Percentiles rank a stretch among this genome's conserved stretches.
Conservation (phyloP, 92 coral and sea anemone species). For the Parazoanthus darwini region DNA sequence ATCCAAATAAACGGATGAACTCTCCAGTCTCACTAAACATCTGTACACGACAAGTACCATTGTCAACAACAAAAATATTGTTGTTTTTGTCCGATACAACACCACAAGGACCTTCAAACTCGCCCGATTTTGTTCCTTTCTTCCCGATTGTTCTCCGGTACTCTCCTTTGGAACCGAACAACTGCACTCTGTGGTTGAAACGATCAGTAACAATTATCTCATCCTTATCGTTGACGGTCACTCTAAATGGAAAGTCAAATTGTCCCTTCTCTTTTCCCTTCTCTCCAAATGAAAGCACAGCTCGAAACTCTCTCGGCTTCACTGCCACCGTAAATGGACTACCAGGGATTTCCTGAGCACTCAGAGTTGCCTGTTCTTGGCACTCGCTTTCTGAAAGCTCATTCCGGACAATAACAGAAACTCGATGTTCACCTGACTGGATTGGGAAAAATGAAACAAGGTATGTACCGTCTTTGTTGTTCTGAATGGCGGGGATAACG, state of each 20-base stretch:
- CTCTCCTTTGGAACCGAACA: conserved; percentile 20
- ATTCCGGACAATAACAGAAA: no score
- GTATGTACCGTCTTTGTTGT: no score
- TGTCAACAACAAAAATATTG: not conserved
- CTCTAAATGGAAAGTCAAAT: conserved; percentile 14
- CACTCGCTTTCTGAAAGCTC: no score
- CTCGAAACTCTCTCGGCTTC: conserved; percentile 16
- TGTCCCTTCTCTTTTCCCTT: not conserved
- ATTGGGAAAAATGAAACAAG: no score
- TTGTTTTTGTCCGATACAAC: conserved; percentile 10
- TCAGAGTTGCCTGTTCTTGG: no score
- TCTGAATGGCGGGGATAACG: no score
- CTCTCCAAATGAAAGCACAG: conserved; percentile 40
- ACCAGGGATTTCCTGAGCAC: no score
- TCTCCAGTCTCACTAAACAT: conserved; percentile 5
- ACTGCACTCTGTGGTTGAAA: conserved; percentile 30
- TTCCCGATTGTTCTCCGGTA: not conserved
- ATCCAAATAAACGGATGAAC: not conserved
- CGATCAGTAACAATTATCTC: conserved; percentile 36
- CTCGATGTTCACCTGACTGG: no score
- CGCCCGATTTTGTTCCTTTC: not conserved
- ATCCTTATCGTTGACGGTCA: conserved; percentile 36
- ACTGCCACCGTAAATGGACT: not conserved
- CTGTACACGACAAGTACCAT: not conserved
- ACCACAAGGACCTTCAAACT: conserved; percentile 25